These are phyloP conservation scores for Chaetogeoica ovagalla DNA, from an alignment of 2,888 invertebrate species.

Conservation along the genomic window DNA sequence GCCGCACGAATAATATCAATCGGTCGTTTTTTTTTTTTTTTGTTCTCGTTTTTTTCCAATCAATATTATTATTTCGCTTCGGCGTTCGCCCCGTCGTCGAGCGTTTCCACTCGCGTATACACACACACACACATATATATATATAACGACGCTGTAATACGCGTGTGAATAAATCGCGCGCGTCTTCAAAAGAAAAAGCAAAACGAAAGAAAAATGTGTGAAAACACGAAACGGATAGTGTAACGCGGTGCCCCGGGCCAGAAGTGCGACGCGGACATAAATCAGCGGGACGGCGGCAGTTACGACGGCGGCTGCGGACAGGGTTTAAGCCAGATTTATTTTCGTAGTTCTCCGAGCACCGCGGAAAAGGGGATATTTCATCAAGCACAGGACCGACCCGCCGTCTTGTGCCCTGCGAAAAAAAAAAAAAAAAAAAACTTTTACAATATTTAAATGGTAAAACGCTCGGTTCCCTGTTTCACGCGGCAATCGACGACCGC, in stretches of 20 bases:
- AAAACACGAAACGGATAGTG: constrained; percentile 26
- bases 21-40: too few species aligned
- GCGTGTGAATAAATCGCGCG: constrained; percentile 17
- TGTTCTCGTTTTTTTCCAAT: too few species aligned
- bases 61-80: too few species aligned
- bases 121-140: too few species aligned
- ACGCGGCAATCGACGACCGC: too few species aligned
- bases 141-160: too few species aligned
- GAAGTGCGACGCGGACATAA: constrained; percentile 23
- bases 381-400: constrained; percentile 1
- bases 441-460: constrained; percentile 50
- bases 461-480: background rate
- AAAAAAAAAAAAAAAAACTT: constrained; percentile 36
- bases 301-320: background rate
- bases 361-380: constrained; percentile 49
- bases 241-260: background rate
- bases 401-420: background rate
- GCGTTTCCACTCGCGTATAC: too few species aligned
- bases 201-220: background rate
- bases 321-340: constrained; percentile 51
- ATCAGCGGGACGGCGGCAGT: background rate
- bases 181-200: background rate
- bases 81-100: too few species aligned
- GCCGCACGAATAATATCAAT: too few species aligned
- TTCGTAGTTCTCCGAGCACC: constrained; percentile 27